Evolutionary conservation across 2,113 vertebrate genomes (phyloP), one percentile per base, ranked within the genome.

Genomic region (Gallinago jamesoni): DNA sequence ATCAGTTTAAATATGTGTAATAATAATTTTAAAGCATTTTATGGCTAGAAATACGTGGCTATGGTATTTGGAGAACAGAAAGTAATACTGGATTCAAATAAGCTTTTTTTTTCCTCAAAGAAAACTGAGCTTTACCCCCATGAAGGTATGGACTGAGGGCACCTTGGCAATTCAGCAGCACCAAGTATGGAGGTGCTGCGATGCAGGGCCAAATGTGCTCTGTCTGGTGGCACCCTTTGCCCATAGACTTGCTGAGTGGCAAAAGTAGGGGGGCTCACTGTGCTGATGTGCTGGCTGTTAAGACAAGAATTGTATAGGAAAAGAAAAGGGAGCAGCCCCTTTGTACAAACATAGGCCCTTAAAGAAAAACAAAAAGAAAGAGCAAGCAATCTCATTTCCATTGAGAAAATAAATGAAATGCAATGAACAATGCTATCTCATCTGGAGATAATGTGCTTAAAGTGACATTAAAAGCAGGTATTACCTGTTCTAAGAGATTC

Each of bases 401-500:
- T 24, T 4, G 37, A 64, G 17, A 89, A 91, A 85, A 81, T 19
- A 84, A 85, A 86, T 1, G 8, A 91, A 97, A 94, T 3, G 1
- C 57, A 64, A 60, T 14, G 59, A 37, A 83, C n/a, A 88, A 67
- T 3, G 18, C 35, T 70, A 35, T 52, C n/a, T 72, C 50, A 87
- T 90, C 45, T 56, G 45, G 33, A 74, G 67, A 45, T 67, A 69
- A 85, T 33, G 21, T 64, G 64, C 52, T 94, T 86, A 81, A 28
- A 78, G 39, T 66, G 68, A 94, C 19, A 92, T 91, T 69, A 83
- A 95, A 96, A 95, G 74, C 66, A 81, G 43, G 62, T 77, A 95
- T 98, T 98, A 99, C 99, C 99, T 99, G 99, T 97, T 99, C 99
- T 83, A 99, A 98, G 97, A 99, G 99, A 97, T 98, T 99, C 97